Conservation (phyloP, 2,113 vertebrate genomes). For the Poicephalus gulielmi region DNA sequence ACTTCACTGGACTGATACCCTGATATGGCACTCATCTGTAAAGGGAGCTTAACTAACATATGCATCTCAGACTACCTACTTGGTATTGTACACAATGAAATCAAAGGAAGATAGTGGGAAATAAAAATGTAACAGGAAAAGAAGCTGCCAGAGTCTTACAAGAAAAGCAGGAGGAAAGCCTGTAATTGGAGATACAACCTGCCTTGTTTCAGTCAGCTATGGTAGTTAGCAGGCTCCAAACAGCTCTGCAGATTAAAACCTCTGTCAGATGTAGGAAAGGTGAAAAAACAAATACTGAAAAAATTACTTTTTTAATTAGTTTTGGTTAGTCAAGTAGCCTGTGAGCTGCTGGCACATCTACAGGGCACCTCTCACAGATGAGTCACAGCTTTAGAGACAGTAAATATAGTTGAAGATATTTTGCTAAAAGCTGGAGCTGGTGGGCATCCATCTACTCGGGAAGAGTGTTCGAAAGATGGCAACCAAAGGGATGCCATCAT, state of each 20-base stretch:
- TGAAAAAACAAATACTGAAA: not conserved
- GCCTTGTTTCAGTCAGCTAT: not conserved
- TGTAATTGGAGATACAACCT: not conserved
- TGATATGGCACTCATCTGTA: not conserved
- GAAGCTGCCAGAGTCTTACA: not conserved
- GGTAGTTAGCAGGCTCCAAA: not conserved
- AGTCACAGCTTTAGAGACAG: not conserved
- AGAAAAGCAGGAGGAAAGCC: not conserved
- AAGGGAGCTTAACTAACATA: not conserved
- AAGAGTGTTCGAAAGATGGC: not conserved
- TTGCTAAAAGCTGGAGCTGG: not conserved
- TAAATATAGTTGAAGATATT: not conserved
- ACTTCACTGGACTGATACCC: not conserved
- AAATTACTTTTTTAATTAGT: not conserved
- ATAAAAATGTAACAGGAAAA: not conserved
- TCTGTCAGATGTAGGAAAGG: not conserved
- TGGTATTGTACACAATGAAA: not conserved
- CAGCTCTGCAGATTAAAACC: not conserved
- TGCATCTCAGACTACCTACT: not conserved
- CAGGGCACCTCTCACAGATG: not conserved
- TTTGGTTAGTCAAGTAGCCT: not conserved
- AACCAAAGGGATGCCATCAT: not conserved
- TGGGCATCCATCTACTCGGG: not conserved
- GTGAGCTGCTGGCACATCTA: not conserved
- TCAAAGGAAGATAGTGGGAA: not conserved